Evolutionary conservation across 2,113 vertebrate genomes (phyloP).

Genomic region (Epinephelus moara): DNA sequence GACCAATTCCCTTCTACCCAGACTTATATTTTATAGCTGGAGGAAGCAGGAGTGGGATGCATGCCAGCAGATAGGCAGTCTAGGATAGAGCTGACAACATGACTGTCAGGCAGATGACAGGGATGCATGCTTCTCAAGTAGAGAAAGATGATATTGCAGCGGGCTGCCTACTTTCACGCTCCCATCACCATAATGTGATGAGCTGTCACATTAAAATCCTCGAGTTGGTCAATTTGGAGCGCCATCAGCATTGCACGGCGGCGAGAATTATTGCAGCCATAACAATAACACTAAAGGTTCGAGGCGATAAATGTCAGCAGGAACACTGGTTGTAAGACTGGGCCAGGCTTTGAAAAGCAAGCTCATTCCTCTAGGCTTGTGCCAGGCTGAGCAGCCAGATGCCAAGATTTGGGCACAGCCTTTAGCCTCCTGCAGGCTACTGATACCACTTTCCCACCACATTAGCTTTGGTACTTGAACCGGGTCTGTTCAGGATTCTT

Average conservation of each 20-base stretch:
- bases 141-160: conserved; percentile 44
- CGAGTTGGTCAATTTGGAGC: conserved; percentile 61
- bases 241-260: conserved; percentile 9
- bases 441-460: background rate
- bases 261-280: conserved; percentile 67
- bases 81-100: conserved; percentile 33
- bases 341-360: conserved; percentile 29
- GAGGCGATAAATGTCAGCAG: conserved; percentile 68
- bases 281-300: conserved; percentile 75
- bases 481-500: too few species aligned
- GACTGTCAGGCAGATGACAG: conserved; percentile 47
- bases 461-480: too few species aligned
- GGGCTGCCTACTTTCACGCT: conserved; percentile 56
- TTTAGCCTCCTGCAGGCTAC: conserved; percentile 42
- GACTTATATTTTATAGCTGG: conserved; percentile 35
- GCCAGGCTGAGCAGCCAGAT: conserved; percentile 50
- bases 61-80: conserved; percentile 37
- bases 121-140: conserved; percentile 45
- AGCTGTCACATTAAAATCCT: conserved; percentile 67
- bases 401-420: conserved; percentile 38
- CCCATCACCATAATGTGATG: conserved; percentile 65
- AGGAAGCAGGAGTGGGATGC: conserved; percentile 37
- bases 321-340: conserved; percentile 43
- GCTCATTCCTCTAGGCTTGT: conserved; percentile 39
- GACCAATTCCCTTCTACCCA: conserved; percentile 49